Base-by-base conservation (phyloP, 2,888 invertebrate genomes). In the Acronicta alni region DNA sequence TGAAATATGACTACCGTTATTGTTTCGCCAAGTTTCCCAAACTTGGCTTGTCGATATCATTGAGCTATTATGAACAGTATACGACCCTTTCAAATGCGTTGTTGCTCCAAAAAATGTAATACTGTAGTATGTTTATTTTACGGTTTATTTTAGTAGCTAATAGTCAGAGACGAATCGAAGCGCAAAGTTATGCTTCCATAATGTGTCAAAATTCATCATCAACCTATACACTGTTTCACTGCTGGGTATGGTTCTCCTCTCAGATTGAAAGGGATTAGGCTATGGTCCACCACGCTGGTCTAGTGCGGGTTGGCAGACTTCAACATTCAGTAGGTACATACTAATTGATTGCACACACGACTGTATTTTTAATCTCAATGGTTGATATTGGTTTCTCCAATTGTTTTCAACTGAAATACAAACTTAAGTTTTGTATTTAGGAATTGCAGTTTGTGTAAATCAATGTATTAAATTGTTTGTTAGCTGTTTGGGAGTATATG, bases 1-100 rank as follows among this genome's bases (percentile, higher is more conserved):
- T 88, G 85, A 88, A 85, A 84, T 87, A 88, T 82, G 80, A 79
- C 68, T 74, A 67, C 80, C 71, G 81, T 84, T 88, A 88, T 88
- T 88, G 87, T 86, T 87, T 83, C 75, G 66, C 75, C 61, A 88
- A 88, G 73, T 88, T 87, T 77, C 61, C 39, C 45, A 32, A 70
- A 80, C 76, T 69, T 41, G 70, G 60, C 58, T 81, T 76, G 63
- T 76, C 78, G 78, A 79, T 83, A 85, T 84, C 35, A 35, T 35
- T 35, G 35, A n/a, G 35, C 0, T 35, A 35, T 7, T 35, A 35
- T 35, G 14, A n/a, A 35, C 35, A 35, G 6, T 5, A 7, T 1
- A n/a, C n/a, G 12, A n/a, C 1, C 4, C 7, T 1, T 6, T 6
- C 14, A n/a, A 6, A 1, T 1, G 6, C n/a, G 0, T 7, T n/a